phyloP scores from a whole-genome alignment of 2,888 invertebrate genomes.

The Desoria tigrina region DNA sequence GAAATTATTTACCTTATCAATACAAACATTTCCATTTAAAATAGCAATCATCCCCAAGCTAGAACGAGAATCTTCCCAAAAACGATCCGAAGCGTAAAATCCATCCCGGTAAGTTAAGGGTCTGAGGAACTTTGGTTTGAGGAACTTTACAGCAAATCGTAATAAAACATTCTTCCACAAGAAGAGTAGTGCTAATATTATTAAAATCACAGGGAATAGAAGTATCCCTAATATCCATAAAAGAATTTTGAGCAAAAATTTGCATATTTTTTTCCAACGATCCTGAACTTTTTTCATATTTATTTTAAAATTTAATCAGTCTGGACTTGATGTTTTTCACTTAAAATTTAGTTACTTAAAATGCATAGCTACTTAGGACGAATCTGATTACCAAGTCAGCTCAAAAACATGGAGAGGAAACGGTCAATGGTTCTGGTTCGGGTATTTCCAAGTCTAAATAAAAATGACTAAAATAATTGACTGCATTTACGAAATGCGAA shows the following conservation, averaged over 20 bases:
- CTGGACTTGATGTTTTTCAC: too few species aligned
- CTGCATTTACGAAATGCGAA: too few species aligned
- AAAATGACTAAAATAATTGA: too few species aligned
- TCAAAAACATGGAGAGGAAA: too few species aligned
- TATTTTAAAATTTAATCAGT: too few species aligned
- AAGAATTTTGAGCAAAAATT: constrained; percentile 23
- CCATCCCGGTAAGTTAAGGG: constrained; percentile 26
- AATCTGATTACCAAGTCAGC: too few species aligned
- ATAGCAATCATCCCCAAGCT: constrained; percentile 36
- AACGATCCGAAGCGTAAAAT: constrained; percentile 27
- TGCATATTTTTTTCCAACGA: constrained; percentile 18
- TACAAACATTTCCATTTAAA: constrained; percentile 35
- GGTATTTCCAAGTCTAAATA: too few species aligned
- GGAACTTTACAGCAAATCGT: constrained; percentile 32
- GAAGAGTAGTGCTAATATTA: constrained; percentile 25
- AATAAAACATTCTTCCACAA: constrained; percentile 40
- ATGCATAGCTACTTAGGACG: too few species aligned
- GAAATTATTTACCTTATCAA: constrained; percentile 34
- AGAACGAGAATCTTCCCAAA: constrained; percentile 34
- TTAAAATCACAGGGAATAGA: constrained; percentile 28
- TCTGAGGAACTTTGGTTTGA: constrained; percentile 41
- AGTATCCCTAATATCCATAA: constrained; percentile 34
- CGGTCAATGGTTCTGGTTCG: too few species aligned
- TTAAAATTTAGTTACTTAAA: too few species aligned
- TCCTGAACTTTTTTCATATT: constrained; percentile 24